These are phyloP conservation scores for Empidonax alnorum DNA, from an alignment of 2,113 vertebrate genomes.

Conservation along the genomic window DNA sequence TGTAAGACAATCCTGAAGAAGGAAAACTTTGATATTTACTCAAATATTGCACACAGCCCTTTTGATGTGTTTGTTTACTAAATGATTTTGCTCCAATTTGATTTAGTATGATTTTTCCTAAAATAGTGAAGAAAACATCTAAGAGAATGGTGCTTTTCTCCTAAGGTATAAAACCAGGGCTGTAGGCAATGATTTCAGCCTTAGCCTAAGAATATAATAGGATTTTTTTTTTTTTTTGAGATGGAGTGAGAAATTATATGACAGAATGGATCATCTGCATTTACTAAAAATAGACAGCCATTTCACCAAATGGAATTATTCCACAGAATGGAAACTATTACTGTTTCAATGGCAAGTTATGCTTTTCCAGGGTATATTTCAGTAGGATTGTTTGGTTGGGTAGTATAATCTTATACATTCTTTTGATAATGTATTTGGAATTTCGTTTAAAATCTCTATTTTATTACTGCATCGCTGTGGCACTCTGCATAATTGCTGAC, in stretches of 20 bases:
- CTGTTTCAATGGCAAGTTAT: background rate
- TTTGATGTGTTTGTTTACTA: background rate
- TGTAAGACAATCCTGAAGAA: background rate
- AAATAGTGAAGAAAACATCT: background rate
- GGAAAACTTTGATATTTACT: background rate
- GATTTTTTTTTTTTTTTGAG: background rate
- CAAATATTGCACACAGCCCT: background rate
- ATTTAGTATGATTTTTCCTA: background rate
- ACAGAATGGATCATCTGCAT: background rate
- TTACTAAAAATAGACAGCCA: background rate
- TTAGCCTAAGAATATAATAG: background rate
- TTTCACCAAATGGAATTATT: background rate
- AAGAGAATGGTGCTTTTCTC: background rate
- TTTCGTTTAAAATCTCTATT: background rate
- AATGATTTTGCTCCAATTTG: background rate
- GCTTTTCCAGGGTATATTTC: background rate
- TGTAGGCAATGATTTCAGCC: background rate
- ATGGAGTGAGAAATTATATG: background rate
- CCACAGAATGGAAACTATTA: background rate
- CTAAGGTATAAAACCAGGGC: background rate
- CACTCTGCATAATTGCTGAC: background rate
- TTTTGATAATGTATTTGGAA: background rate
- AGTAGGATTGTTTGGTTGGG: background rate
- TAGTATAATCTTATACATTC: background rate
- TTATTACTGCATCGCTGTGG: background rate